Base-by-base conservation (phyloP, 2,113 vertebrate species). In the Promerops cafer region DNA sequence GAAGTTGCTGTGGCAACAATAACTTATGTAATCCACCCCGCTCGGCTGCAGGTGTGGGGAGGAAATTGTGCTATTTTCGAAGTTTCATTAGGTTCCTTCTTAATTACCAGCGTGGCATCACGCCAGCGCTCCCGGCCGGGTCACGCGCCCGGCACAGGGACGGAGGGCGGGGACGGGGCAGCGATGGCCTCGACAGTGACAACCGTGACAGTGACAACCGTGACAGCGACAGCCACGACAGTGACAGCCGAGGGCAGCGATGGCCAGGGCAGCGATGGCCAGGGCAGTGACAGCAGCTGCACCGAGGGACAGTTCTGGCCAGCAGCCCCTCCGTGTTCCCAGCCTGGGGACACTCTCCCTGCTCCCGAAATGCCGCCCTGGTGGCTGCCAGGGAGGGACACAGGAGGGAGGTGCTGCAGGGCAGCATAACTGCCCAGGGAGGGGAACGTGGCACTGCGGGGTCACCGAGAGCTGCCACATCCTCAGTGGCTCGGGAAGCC, bases 1-100 rank as follows among this genome's bases (percentile, higher is more conserved):
- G 37, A n/a, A 89, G 96, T 93, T 98, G 96, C 97, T 94, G 95
- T 95, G 79, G 98, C 97, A 98, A 97, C 97, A 69, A 33, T 61
- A 52, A 64, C 13, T 98, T 98, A 98, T 95, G 87, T 97, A 98
- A 98, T 77, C 87, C 72, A 57, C 64, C 72, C 94, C 33, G 90
- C 94, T 86, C 92, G 94, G 97, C 97, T 96, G 95, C 97, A 96
- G 97, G 98, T 97, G 96, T 90, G 97, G 83, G 92, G 92, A 89
- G 74, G 91, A 91, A 93, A 70, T 44, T 31, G 92, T 80, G 83
- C 72, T 85, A 93, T 94, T 91, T 97, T 86, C n/a, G 16, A 80
- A 72, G 91, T 85, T 94, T 83, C 81, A 57, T 94, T 91, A 82
- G 64, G 91, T 63, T 95, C 75, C 76, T 87, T 42, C 76, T 95